Percentiles rank a stretch among this genome's conserved stretches.
Evolutionary conservation across 2,888 invertebrate species (phyloP).

Genomic region (Hydriomena furcata): DNA sequence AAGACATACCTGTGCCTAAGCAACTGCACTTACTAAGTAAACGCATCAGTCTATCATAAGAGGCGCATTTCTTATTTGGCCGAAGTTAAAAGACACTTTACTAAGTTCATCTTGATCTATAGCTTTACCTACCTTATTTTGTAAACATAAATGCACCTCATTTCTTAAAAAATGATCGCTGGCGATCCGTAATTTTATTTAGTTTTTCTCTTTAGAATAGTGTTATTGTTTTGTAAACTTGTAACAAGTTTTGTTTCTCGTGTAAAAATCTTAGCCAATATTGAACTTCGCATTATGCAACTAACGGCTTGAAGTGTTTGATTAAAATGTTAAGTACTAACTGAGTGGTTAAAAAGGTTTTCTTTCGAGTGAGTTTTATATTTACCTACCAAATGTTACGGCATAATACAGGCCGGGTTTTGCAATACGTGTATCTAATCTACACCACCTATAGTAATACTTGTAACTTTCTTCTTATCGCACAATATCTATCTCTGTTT

Average conservation of each 20-base stretch:
- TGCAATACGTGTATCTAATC: conserved; percentile 65
- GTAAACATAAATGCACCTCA: conserved; percentile 76
- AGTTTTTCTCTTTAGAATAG: conserved; percentile 77
- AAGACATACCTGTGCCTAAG: neutral
- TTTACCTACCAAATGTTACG: conserved; percentile 37
- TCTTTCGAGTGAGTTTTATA: conserved; percentile 58
- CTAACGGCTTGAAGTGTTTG: conserved; percentile 78
- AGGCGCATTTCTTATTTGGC: conserved; percentile 37
- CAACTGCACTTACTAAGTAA: conserved; percentile 10
- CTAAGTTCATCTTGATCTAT: conserved; percentile 56
- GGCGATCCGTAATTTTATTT: conserved; percentile 68
- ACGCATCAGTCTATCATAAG: conserved; percentile 10
- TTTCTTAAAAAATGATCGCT: conserved; percentile 76
- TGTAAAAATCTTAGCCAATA: conserved; percentile 58
- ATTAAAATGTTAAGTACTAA: conserved; percentile 73
- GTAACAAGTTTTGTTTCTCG: conserved; percentile 63
- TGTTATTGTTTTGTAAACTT: conserved; percentile 60
- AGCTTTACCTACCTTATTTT: conserved; percentile 73
- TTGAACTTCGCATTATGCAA: conserved; percentile 70
- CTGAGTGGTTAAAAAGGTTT: conserved; percentile 76
- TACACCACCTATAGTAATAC: conserved; percentile 50
- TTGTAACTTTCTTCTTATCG: conserved; percentile 53
- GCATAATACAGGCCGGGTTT: conserved; percentile 68
- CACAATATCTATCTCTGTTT: conserved; percentile 61
- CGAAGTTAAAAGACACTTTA: conserved; percentile 55